phyloP scores from a whole-genome alignment of 2,888 invertebrate species.

The Thymelicus acteon region DNA sequence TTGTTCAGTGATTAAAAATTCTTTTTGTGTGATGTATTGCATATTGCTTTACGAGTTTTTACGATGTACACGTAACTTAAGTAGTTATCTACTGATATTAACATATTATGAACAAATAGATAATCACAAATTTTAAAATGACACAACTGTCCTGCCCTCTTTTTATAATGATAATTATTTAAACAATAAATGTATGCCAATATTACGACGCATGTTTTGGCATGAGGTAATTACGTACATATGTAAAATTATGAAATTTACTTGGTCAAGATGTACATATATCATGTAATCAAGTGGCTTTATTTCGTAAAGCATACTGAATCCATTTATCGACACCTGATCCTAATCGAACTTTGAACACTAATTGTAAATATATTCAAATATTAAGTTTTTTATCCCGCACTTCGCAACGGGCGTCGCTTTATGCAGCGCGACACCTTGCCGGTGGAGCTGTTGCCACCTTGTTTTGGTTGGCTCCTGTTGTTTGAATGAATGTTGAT shows the following conservation, averaged over 20 bases:
- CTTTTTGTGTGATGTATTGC: constrained; percentile 20
- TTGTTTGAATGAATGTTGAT: not conserved
- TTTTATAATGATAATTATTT: not conserved
- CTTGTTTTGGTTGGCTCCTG: not conserved
- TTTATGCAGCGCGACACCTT: not conserved
- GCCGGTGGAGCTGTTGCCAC: not conserved
- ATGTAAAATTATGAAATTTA: constrained; percentile 11
- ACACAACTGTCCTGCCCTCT: constrained; percentile 1
- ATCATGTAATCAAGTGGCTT: not conserved
- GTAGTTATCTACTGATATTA: constrained; percentile 15
- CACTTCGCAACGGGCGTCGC: not conserved
- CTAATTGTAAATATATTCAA: not conserved
- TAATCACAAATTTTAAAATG: constrained; percentile 8
- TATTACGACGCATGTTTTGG: not conserved
- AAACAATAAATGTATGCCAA: not conserved
- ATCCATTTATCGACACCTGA: not conserved
- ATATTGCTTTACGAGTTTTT: constrained; percentile 22
- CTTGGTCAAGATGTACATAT: constrained; percentile 12
- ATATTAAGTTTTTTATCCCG: not conserved
- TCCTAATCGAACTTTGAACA: not conserved
- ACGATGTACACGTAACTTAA: constrained; percentile 14
- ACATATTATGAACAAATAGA: constrained; percentile 12
- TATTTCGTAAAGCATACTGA: constrained; percentile 6
- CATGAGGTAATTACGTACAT: not conserved
- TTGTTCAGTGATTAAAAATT: constrained; percentile 24